Percentiles rank a stretch among this genome's conserved stretches.
These are phyloP conservation scores for Caerostris darwini DNA, from an alignment of 1,140 invertebrate genomes.

Conservation along the genomic window DNA sequence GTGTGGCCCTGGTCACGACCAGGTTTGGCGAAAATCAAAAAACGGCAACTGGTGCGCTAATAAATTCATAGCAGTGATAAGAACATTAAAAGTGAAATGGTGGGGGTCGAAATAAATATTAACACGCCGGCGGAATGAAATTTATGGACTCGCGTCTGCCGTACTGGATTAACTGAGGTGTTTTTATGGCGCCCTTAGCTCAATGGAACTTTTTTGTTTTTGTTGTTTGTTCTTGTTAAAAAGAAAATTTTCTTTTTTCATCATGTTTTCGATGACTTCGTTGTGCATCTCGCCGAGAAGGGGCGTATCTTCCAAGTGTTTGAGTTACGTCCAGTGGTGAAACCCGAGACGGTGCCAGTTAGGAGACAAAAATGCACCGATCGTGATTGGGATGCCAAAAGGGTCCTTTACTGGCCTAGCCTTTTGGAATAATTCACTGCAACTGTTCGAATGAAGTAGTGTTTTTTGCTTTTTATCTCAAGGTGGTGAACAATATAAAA, in stretches of 20 bases:
- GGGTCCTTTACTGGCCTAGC: background rate
- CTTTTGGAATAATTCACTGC: background rate
- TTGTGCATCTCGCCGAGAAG: background rate
- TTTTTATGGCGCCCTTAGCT: slow-evolving; percentile 60
- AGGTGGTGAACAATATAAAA: too few relatives aligned
- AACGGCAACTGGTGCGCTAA: slow-evolving; percentile 26
- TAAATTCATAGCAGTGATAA: slow-evolving; percentile 74
- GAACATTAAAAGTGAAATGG: slow-evolving; percentile 69
- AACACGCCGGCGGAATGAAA: slow-evolving; percentile 57
- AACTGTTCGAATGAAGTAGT: background rate
- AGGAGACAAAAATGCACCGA: slow-evolving; percentile 18
- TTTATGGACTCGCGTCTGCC: slow-evolving; percentile 46
- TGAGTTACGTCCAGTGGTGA: slow-evolving; percentile 41
- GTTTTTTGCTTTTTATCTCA: background rate
- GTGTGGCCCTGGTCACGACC: slow-evolving; percentile 63
- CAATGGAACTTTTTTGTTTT: background rate
- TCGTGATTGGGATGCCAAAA: slow-evolving; percentile 43
- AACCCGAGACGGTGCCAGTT: slow-evolving; percentile 8
- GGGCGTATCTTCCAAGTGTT: slow-evolving; percentile 6
- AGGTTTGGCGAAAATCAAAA: background rate
- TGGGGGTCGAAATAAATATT: slow-evolving; percentile 59
- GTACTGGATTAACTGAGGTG: slow-evolving; percentile 65
- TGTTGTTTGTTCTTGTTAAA: slow-evolving; percentile 31
- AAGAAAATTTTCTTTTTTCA: background rate
- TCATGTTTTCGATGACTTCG: background rate